Evolutionary conservation across 2,113 vertebrate genomes (phyloP).

Genomic region (Gambusia holbrooki): DNA sequence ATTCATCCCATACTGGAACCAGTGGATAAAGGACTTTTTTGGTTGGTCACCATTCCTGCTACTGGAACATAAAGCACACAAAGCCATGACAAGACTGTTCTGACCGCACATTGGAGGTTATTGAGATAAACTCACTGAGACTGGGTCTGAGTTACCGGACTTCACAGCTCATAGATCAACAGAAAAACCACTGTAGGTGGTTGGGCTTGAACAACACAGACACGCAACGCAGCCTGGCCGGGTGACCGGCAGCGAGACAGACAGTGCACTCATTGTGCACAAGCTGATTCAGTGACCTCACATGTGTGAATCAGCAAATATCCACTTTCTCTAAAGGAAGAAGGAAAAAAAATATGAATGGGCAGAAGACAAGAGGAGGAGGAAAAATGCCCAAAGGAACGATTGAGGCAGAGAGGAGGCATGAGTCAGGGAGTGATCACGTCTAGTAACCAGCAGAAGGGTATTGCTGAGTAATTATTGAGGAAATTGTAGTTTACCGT

Average conservation of each 20-base stretch:
- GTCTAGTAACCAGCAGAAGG: constrained; percentile 55
- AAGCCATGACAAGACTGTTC: constrained; percentile 55
- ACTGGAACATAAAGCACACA: constrained; percentile 67
- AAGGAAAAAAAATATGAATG: constrained; percentile 58
- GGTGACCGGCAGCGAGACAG: constrained; percentile 46
- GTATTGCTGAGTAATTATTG: constrained; percentile 72
- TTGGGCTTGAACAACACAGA: constrained; percentile 40
- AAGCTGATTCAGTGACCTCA: constrained; percentile 69
- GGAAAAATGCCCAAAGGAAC: constrained; percentile 57
- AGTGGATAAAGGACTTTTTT: constrained; percentile 57
- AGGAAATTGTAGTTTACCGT: constrained; percentile 64
- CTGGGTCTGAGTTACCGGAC: constrained; percentile 65
- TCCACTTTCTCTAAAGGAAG: constrained; percentile 62
- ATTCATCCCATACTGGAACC: constrained; percentile 63
- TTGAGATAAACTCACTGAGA: constrained; percentile 50
- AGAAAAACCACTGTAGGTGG: constrained; percentile 73
- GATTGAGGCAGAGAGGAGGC: constrained; percentile 40
- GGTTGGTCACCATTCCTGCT: constrained; percentile 52
- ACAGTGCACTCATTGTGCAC: constrained; percentile 72
- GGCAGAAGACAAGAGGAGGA: constrained; percentile 59
- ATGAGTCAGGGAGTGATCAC: constrained; percentile 68
- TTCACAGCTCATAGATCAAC: constrained; percentile 69
- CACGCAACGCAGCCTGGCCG: not conserved
- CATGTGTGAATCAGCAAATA: constrained; percentile 79
- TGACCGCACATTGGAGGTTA: constrained; percentile 64